phyloP scores from a whole-genome alignment of 2,113 vertebrate species.

The Otis tarda region DNA sequence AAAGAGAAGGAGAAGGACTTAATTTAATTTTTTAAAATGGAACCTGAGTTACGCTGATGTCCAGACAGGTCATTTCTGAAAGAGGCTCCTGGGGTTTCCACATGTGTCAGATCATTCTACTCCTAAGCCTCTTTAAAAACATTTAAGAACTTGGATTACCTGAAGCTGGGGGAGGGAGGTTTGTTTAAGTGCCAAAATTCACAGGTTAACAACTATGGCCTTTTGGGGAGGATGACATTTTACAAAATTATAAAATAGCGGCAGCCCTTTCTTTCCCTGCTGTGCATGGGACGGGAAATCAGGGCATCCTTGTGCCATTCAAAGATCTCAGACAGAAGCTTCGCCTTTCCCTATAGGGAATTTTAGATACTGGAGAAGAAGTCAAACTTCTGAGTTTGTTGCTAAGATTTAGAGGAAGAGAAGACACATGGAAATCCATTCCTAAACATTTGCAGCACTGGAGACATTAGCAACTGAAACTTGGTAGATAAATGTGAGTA shows the following conservation, averaged over 20 bases:
- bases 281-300: background rate
- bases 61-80: background rate
- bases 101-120: background rate
- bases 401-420: background rate
- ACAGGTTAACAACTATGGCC: background rate
- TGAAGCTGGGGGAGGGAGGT: background rate
- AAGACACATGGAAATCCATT: background rate
- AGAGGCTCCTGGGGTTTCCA: background rate
- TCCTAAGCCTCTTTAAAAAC: background rate
- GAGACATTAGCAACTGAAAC: background rate
- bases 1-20: background rate
- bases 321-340: background rate
- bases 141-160: background rate
- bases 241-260: background rate
- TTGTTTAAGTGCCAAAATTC: background rate
- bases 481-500: background rate
- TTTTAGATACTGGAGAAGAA: background rate
- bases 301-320: fast-evolving
- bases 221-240: background rate
- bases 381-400: background rate
- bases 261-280: background rate
- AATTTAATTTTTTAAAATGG: background rate
- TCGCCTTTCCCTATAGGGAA: background rate
- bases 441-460: background rate
- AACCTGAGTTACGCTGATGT: background rate